phyloP scores from a whole-genome alignment of 1,140 invertebrate species.

The Marisa cornuarietis region DNA sequence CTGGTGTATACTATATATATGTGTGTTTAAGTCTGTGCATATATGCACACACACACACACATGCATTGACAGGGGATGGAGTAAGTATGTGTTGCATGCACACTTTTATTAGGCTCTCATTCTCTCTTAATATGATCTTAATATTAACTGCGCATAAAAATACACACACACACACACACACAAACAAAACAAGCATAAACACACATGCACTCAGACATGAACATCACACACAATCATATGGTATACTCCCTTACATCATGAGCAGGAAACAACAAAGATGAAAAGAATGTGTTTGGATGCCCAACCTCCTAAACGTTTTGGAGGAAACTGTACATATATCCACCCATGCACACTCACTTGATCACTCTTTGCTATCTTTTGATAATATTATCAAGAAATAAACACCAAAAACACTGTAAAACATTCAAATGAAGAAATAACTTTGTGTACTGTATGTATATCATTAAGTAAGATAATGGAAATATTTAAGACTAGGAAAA shows the following conservation, averaged over 20 bases:
- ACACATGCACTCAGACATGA: no score
- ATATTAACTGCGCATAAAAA: no score
- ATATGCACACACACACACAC: slow-evolving; percentile 11
- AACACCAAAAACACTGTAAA: not conserved
- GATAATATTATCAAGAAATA: not conserved
- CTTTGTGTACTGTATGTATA: not conserved
- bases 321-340: slow-evolving; percentile 9
- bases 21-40: slow-evolving; percentile 3
- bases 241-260: no score
- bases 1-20: no score
- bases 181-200: no score
- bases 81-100: not conserved
- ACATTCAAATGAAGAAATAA: not conserved
- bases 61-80: not conserved
- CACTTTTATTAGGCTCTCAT: not conserved
- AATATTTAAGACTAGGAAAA: no score
- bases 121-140: no score
- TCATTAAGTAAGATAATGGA: not conserved
- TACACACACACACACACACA: not conserved
- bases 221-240: no score
- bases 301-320: no score
- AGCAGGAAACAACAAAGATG: no score
- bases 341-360: slow-evolving; percentile 11
- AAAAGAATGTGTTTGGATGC: no score
- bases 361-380: no score